Conservation (phyloP, 2,797 vertebrate genomes). For the Silurus aristotelis region DNA sequence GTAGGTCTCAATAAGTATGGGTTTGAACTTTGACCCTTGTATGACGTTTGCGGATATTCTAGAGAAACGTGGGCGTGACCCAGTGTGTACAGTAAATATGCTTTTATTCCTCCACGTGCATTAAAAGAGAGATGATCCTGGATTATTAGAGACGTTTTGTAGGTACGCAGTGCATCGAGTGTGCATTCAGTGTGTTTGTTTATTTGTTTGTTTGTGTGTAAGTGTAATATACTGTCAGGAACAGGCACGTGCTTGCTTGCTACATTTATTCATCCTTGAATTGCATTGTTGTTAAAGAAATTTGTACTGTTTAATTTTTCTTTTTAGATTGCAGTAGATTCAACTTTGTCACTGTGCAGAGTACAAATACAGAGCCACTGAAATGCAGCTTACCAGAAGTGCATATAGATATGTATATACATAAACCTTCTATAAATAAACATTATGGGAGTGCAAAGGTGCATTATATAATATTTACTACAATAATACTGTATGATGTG, state of each 20-base stretch:
- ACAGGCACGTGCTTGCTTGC: not conserved
- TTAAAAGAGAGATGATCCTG: not conserved
- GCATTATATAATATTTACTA: no score
- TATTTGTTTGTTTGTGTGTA: not conserved
- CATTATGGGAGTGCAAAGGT: no score
- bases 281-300: not conserved
- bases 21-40: not conserved
- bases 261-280: not conserved
- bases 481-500: no score
- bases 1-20: not conserved
- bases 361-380: no score
- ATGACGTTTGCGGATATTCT: slow-evolving; percentile 30
- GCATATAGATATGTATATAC: no score
- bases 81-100: not conserved
- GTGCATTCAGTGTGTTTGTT: not conserved
- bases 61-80: not conserved
- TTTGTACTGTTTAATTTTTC: not conserved
- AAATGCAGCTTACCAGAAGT: no score
- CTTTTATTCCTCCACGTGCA: not conserved
- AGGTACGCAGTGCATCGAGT: no score
- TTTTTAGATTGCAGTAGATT: no score
- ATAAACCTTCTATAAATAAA: no score
- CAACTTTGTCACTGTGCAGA: no score
- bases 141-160: not conserved
- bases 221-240: not conserved